Conservation (phyloP, 2,113 vertebrate genomes). For the Nasalis larvatus region DNA sequence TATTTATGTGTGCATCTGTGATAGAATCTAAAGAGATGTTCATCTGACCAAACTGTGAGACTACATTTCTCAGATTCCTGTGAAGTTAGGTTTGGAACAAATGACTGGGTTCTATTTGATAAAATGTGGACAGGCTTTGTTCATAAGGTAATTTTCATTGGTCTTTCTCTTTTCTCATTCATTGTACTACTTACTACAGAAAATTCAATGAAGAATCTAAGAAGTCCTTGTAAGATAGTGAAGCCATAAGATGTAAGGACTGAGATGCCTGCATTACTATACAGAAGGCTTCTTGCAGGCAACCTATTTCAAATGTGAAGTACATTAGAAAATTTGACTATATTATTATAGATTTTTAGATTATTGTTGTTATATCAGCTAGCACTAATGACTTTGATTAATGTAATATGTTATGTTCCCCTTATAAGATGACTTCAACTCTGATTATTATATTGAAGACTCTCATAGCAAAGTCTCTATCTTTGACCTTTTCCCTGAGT, state of each 20-base stretch:
- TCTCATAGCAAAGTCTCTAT: background rate
- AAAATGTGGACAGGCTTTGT: background rate
- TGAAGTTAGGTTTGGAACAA: background rate
- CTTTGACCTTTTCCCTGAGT: background rate
- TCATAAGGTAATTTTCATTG: background rate
- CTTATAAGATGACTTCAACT: constrained; percentile 1
- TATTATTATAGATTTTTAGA: background rate
- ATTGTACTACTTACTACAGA: background rate
- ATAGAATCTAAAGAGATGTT: background rate
- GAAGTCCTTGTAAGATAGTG: background rate
- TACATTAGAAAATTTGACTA: background rate
- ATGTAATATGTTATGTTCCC: background rate
- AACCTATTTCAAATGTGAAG: background rate
- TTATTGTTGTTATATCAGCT: background rate
- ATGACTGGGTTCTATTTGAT: background rate
- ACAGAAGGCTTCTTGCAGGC: background rate
- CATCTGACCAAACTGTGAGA: background rate
- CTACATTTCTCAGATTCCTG: background rate
- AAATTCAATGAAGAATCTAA: background rate
- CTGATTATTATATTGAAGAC: background rate
- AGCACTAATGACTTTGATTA: background rate
- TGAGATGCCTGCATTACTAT: background rate
- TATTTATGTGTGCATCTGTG: background rate
- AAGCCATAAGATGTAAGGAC: background rate
- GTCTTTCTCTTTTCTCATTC: background rate